Base-by-base conservation (phyloP, 2,113 vertebrate genomes). In the Podocnemis expansa region DNA sequence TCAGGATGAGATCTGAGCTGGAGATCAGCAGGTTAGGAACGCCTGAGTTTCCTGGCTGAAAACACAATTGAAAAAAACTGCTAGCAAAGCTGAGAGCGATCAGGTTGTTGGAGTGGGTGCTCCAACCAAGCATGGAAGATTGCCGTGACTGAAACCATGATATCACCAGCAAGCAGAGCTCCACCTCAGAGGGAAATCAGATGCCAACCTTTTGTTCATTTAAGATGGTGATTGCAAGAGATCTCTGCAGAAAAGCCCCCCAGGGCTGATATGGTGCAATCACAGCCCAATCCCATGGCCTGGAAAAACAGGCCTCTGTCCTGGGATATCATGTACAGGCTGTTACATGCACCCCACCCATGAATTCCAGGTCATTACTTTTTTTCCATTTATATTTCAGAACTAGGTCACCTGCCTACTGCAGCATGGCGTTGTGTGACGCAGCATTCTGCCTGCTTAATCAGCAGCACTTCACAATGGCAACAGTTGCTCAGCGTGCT, bases 321-420 rank as follows among this genome's bases (percentile, higher is more conserved):
- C 54, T 8, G 56, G 3, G 1, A 19, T 43, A 84, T 76, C 87
- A 86, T 96, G 95, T 91, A 78, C 82, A 95, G 96, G 94, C 89
- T 86, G 90, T 0, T 75, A 34, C 93, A 80, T 89, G 78, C 2
- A 8, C 90, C 52, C 87, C 82, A 90, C 93, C 96, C 88, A 1
- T 29, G 82, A 89, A 93, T 96, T 96, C 96, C 96, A 58, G 85
- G 93, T 89, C 11, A 0, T 17, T 31, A 89, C 93, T 93, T 86
- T 93, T 56, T 5, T 10, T 87, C 87, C 88, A 75, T 75, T 43
- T 47, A 85, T 3, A 22, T 84, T 51, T 86, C 41, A 45, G 95
- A 87, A 27, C 31, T 25, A 80, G 82, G 95, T 84, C 4, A 8
- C 7, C n/a, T 29, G 49, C 73, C 76, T 12, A 1, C 41, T 55